Percentiles rank a stretch among this genome's conserved stretches.
Evolutionary conservation across 2,113 vertebrate species (phyloP).

Genomic region (Saguinus midas): DNA sequence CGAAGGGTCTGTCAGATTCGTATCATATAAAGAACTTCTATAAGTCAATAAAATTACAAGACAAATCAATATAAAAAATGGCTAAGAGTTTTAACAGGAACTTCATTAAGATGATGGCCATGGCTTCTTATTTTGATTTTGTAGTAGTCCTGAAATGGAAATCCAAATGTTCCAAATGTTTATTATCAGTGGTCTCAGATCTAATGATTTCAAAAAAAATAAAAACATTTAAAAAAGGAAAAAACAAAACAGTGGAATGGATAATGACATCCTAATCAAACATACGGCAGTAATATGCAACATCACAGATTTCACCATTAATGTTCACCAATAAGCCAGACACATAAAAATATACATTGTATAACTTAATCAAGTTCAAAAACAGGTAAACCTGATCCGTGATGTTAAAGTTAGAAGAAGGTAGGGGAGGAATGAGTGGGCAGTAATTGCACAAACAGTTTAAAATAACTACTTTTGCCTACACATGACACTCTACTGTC

Average conservation of each 20-base stretch:
- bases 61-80: conserved; percentile 20
- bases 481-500: not conserved
- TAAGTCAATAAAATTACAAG: not conserved
- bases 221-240: no score
- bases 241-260: not conserved
- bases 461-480: not conserved
- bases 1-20: not conserved
- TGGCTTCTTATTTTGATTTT: conserved; percentile 15
- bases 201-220: no score
- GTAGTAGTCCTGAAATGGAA: not conserved
- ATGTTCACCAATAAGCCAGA: not conserved
- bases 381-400: not conserved
- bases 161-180: not conserved
- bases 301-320: not conserved
- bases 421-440: not conserved
- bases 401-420: not conserved
- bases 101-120: not conserved
- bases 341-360: not conserved
- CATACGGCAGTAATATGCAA: not conserved
- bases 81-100: not conserved
- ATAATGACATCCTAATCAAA: not conserved
- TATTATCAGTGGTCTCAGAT: not conserved
- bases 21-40: not conserved
- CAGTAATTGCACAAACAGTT: not conserved
- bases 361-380: conserved; percentile 1